Conservation (phyloP, 2,797 vertebrate species). For the Chiroxiphia lanceolata region DNA sequence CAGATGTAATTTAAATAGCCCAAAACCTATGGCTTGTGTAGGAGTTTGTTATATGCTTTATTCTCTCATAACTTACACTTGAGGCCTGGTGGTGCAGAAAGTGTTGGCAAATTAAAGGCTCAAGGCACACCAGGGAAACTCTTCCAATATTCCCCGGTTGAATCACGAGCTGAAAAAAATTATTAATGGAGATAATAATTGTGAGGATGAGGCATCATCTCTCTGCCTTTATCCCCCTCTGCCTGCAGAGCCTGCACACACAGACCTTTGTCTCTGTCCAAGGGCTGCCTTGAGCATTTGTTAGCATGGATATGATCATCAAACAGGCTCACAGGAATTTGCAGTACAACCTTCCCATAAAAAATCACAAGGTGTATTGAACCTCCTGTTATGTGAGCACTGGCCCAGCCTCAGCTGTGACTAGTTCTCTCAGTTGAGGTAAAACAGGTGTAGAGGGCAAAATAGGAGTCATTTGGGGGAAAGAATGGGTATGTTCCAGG, state of each 20-base stretch:
- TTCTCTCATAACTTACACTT: slow-evolving; percentile 51
- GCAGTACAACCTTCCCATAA: not conserved
- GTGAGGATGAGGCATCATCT: not conserved
- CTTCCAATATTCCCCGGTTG: slow-evolving; percentile 1
- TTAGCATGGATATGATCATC: not conserved
- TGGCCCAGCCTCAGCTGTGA: not conserved
- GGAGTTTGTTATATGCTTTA: slow-evolving; percentile 43
- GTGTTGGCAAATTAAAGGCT: not conserved
- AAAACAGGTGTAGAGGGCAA: not conserved
- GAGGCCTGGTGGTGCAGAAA: slow-evolving; percentile 3
- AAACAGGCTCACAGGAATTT: not conserved
- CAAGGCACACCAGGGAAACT: not conserved
- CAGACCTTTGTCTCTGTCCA: not conserved
- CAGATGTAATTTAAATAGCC: slow-evolving; percentile 47
- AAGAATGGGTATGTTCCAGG: not conserved
- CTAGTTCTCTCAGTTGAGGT: not conserved
- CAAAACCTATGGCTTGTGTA: slow-evolving; percentile 44
- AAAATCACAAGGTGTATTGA: not conserved
- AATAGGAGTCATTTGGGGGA: not conserved
- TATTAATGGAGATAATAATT: slow-evolving; percentile 44
- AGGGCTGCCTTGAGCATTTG: not conserved
- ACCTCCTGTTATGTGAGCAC: not conserved
- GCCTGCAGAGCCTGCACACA: not conserved
- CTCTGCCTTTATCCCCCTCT: not conserved
- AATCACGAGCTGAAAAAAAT: not conserved